Percentiles rank a stretch among this genome's conserved stretches.
These are phyloP conservation scores for Zaprionus lineosus DNA, from an alignment of 2,888 invertebrate species.

Conservation along the genomic window DNA sequence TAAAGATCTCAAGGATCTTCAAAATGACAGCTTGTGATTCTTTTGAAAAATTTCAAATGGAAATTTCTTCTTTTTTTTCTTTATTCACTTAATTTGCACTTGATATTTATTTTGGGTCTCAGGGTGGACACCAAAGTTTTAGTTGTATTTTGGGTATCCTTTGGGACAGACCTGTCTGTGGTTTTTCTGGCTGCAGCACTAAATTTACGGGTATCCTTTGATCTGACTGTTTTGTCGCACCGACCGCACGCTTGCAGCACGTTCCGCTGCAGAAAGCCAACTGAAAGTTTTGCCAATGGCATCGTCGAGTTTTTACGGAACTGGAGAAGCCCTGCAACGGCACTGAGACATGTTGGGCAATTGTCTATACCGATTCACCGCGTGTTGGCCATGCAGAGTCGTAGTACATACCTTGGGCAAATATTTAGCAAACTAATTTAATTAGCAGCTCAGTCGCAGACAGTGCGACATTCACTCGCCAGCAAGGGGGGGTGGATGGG, in stretches of 20 bases:
- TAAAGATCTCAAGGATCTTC: not conserved
- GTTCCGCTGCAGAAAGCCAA: slow-evolving; percentile 72
- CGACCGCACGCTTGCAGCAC: slow-evolving; percentile 74
- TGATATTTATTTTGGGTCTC: too few relatives aligned
- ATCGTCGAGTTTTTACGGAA: slow-evolving; percentile 54
- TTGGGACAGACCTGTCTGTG: slow-evolving; percentile 23
- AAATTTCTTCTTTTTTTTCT: too few relatives aligned
- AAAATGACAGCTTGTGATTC: not conserved
- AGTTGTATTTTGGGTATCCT: too few relatives aligned
- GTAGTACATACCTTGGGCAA: slow-evolving; percentile 57
- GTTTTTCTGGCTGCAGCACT: not conserved
- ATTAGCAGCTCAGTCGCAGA: slow-evolving; percentile 42
- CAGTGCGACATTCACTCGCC: slow-evolving; percentile 61
- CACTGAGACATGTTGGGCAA: slow-evolving; percentile 13
- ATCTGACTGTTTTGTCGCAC: slow-evolving; percentile 29
- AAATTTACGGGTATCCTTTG: not conserved
- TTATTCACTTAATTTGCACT: too few relatives aligned
- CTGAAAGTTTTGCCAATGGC: slow-evolving; percentile 70
- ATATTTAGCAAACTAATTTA: slow-evolving; percentile 67
- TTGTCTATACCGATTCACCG: slow-evolving; percentile 22
- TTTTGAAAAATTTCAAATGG: too few relatives aligned
- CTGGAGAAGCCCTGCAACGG: slow-evolving; percentile 58
- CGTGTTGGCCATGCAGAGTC: slow-evolving; percentile 13
- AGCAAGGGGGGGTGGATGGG: slow-evolving; percentile 8
- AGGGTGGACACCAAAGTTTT: too few relatives aligned